Evolutionary conservation across 2,113 vertebrate species (phyloP), one percentile per base, ranked within the genome.

Genomic region (Loxodonta africana): DNA sequence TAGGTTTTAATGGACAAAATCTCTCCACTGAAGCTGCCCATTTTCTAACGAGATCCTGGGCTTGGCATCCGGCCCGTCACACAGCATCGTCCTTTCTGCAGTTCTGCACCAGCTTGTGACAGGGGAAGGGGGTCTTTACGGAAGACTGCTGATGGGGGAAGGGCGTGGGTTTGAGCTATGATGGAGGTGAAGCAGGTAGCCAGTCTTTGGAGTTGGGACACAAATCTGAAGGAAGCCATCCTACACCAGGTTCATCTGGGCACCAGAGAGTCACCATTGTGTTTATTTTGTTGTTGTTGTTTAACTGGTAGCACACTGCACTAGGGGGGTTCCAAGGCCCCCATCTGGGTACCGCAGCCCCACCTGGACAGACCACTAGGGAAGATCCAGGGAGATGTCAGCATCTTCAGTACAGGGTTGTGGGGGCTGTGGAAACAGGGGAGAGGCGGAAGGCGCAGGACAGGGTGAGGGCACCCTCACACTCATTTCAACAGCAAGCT

Each of bases 1-100:
- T 96, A 97, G 98, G 93, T 93, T 98, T 44, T 97, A 98, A 98
- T 96, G 97, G 95, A 95, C 81, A 95, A 97, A 98, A 71, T 95
- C 98, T 97, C 92, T 26, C 97, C 96, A 88, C 8, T 87, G 94
- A 98, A 98, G 97, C 96, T 88, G 90, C 90, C 69, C 44, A 97
- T 96, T 97, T 97, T 95, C 93, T 94, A 97, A 83, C 11, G 4
- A 78, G 87, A 94, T 86, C 96, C 98, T 95, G 96, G 15, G 91
- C 90, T 87, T 98, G 96, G 97, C 98, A 94, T 14, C 26, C 83
- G 78, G 93, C 97, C 97, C 90, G 1, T 92, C 95, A 51, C 3
- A 5, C 10, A 17, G 30, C 78, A 63, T 89, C 76, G 48, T 21
- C 57, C 83, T 60, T 76, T 81, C 97, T 0, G 0, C 62, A 8